phyloP scores from a whole-genome alignment of 2,113 vertebrate genomes.

The Salvelinus alpinus region DNA sequence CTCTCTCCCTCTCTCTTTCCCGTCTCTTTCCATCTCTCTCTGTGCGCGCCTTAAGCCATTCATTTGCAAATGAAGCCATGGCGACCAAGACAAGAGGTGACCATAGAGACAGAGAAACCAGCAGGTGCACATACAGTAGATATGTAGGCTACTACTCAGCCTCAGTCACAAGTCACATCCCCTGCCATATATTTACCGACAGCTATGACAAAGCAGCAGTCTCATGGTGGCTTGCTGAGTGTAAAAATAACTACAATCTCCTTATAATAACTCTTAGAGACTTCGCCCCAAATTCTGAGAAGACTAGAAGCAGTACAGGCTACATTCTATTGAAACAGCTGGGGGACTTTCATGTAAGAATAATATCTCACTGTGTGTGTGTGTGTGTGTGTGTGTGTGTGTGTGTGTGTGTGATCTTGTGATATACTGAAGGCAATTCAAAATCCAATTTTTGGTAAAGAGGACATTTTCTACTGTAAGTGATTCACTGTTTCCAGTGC shows the following conservation, averaged over 20 bases:
- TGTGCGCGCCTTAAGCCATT: slow-evolving; percentile 10
- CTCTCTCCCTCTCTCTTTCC: not conserved
- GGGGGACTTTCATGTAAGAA: not conserved
- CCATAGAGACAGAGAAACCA: slow-evolving; percentile 19
- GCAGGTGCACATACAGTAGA: not conserved
- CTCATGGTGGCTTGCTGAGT: not conserved
- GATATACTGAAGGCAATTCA: not conserved
- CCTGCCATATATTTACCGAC: not conserved
- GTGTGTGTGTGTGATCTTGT: not conserved
- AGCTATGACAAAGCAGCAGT: not conserved
- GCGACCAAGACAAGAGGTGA: slow-evolving; percentile 13
- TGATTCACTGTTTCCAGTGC: not conserved
- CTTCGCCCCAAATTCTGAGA: not conserved
- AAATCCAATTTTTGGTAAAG: too few relatives aligned
- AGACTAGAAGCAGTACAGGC: not conserved
- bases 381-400: too few relatives aligned
- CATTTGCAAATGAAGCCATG: slow-evolving; percentile 12
- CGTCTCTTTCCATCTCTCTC: not conserved
- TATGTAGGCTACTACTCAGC: not conserved
- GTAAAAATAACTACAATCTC: not conserved
- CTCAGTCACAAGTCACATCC: not conserved
- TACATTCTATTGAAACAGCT: not conserved
- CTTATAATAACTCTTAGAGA: not conserved
- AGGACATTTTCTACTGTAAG: not conserved
- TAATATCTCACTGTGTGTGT: not conserved